Percentiles rank a stretch among this genome's conserved stretches.
phyloP scores from a whole-genome alignment of 2,113 vertebrate species.

The Tragelaphus scriptus region DNA sequence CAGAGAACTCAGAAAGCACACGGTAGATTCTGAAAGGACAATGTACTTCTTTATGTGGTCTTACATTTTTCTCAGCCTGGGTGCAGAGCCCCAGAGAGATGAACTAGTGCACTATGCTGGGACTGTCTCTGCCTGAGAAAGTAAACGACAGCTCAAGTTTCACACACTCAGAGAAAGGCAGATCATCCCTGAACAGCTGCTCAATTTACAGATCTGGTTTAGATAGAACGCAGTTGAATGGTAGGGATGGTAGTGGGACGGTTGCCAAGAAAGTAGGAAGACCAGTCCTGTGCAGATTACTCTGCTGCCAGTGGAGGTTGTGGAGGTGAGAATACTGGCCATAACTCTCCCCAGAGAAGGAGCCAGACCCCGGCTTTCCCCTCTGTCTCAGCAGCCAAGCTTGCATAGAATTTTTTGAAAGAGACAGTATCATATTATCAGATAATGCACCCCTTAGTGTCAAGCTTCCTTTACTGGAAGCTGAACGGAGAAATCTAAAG shows the following conservation, averaged over 20 bases:
- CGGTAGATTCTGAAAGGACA: neutral
- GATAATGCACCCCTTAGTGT: neutral
- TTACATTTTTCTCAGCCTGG: neutral
- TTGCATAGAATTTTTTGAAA: neutral
- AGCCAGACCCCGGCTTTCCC: neutral
- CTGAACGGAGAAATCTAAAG: slow-evolving; percentile 8
- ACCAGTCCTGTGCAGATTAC: neutral
- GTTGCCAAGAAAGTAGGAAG: neutral
- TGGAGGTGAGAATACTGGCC: neutral
- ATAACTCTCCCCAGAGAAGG: neutral
- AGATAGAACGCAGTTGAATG: neutral
- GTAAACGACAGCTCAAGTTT: neutral
- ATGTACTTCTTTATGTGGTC: neutral
- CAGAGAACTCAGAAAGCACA: neutral
- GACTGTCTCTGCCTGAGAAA: neutral
- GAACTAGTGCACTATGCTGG: neutral
- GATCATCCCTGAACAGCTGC: neutral
- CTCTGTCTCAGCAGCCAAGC: neutral
- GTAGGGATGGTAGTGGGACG: neutral
- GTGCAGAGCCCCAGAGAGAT: neutral
- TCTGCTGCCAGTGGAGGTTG: neutral
- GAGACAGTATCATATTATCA: neutral
- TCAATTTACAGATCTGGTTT: neutral
- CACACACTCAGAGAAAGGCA: neutral
- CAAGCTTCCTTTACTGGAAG: slow-evolving; percentile 39